These are phyloP conservation scores for Drosophila bocqueti DNA, from an alignment of 1,140 invertebrate genomes.

Conservation along the genomic window DNA sequence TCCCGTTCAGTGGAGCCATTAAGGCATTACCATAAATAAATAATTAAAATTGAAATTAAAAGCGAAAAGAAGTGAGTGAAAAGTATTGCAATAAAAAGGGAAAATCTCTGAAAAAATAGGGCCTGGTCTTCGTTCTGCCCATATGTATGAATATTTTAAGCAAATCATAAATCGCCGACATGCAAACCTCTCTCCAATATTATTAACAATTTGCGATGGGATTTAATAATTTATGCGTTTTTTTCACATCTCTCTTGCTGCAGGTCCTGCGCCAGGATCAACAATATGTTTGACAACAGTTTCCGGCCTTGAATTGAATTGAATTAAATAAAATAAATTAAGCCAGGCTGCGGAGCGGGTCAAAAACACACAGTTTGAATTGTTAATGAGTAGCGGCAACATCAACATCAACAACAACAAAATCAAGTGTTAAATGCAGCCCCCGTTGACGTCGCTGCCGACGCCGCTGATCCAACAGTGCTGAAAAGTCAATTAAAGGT, in stretches of 20 bases:
- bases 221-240: conserved; percentile 65
- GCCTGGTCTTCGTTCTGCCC: conserved; percentile 1
- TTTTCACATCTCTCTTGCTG: conserved; percentile 54
- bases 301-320: conserved; percentile 70
- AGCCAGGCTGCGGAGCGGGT: conserved; percentile 11
- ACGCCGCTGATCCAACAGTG: conserved; percentile 59
- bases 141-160: conserved; percentile 67
- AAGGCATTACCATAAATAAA: conserved; percentile 76
- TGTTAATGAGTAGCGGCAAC: conserved; percentile 61
- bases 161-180: conserved; percentile 71
- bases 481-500: conserved; percentile 84
- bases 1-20: conserved; percentile 44
- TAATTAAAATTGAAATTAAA: conserved; percentile 52
- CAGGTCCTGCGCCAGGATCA: conserved; percentile 47
- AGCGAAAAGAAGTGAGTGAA: not conserved
- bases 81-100: conserved; percentile 14
- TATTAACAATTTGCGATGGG: conserved; percentile 74
- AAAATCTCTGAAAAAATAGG: conserved; percentile 15
- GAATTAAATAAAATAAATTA: conserved; percentile 67
- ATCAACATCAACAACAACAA: not conserved
- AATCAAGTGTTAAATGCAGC: conserved; percentile 68
- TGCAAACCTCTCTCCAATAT: conserved; percentile 47
- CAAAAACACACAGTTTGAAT: conserved; percentile 61
- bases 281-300: conserved; percentile 79
- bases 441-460: conserved; percentile 40